Evolutionary conservation across 2,888 invertebrate species (phyloP), one percentile per base, ranked within the genome.

Genomic region (Melikaiella ostensackeni): DNA sequence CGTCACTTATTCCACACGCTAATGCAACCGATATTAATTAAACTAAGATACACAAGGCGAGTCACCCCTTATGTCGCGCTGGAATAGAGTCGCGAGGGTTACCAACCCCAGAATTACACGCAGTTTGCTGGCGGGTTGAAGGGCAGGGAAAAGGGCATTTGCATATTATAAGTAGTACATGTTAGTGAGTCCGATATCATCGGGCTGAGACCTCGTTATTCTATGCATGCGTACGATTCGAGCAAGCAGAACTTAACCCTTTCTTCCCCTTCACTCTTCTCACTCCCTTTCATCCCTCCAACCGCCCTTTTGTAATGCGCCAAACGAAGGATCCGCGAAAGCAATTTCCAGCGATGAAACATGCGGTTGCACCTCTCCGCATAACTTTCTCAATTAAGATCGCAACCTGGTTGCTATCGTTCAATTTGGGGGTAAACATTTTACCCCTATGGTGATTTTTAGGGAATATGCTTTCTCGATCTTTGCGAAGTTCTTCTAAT

Each of bases 151-250:
- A 79, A 79, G 76, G 77, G 84, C 87, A 91, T 91, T 91, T 91
- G 90, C 91, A 91, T 91, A 91, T 90, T 91, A 89, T 91, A 91
- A 91, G 91, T 91, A 90, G 89, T 90, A 88, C 91, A 90, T 84
- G 90, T 87, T 88, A 88, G 87, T 84, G 81, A 79, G 83, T 73
- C 85, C 85, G 91, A 91, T 91, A 90, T 88, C 85, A 90, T 91
- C 83, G 62, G 77, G 61, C 61, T 76, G 84, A 86, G 86, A 87
- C 89, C 89, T 89, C 89, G 90, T 90, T 90, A 88, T 87, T 86
- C 86, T 83, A 84, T 89, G 86, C 85, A 88, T 88, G 87, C 85
- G 85, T 87, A 88, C 84, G 79, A 88, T 88, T 89, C 86, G 86
- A 86, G 86, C 83, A 84, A 84, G 84, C 83, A 82, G 78, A 81